A percentile compares a stretch with the other conserved stretches of the same genome.
phyloP scores from a whole-genome alignment of 2,113 vertebrate species.

The Athene cunicularia region DNA sequence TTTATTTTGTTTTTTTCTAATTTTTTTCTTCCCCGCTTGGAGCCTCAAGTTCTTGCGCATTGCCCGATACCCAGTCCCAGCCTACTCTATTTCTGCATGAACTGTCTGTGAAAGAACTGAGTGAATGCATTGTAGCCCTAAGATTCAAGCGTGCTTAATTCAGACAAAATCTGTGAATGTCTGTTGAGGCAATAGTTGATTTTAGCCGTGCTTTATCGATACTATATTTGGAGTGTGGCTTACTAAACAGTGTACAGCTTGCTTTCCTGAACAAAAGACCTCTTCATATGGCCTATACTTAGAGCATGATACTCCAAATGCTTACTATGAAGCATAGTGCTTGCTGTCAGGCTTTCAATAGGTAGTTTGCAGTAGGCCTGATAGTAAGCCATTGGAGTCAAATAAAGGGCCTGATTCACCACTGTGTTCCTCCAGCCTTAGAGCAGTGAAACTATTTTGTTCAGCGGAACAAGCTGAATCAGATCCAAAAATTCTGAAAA shows the following conservation, averaged over 20 bases:
- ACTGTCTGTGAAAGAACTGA: slow-evolving; percentile 49
- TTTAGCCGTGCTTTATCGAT: slow-evolving; percentile 57
- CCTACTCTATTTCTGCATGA: slow-evolving; percentile 35
- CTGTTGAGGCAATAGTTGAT: slow-evolving; percentile 62
- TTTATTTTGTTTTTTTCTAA: slow-evolving; percentile 33
- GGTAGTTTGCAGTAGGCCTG: slow-evolving; percentile 56
- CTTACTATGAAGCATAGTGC: slow-evolving; percentile 40
- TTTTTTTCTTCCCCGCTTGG: slow-evolving; percentile 43
- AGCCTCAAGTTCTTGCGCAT: slow-evolving; percentile 42
- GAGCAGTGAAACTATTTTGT: slow-evolving; percentile 42
- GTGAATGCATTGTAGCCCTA: slow-evolving; percentile 41
- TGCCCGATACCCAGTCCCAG: background rate
- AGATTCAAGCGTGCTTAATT: slow-evolving; percentile 61
- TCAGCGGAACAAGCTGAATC: slow-evolving; percentile 21
- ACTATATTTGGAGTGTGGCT: slow-evolving; percentile 60
- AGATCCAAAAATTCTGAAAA: slow-evolving; percentile 29
- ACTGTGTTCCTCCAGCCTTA: slow-evolving; percentile 15
- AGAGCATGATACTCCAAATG: slow-evolving; percentile 34
- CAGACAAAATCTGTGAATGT: slow-evolving; percentile 61
- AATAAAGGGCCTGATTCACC: slow-evolving; percentile 63
- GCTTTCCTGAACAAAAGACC: slow-evolving; percentile 66
- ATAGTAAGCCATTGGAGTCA: slow-evolving; percentile 50
- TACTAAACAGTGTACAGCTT: slow-evolving; percentile 46
- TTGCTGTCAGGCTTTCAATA: slow-evolving; percentile 63
- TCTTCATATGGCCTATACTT: slow-evolving; percentile 52